Conservation (phyloP, 2,797 vertebrate genomes). For the Argya squamiceps region DNA sequence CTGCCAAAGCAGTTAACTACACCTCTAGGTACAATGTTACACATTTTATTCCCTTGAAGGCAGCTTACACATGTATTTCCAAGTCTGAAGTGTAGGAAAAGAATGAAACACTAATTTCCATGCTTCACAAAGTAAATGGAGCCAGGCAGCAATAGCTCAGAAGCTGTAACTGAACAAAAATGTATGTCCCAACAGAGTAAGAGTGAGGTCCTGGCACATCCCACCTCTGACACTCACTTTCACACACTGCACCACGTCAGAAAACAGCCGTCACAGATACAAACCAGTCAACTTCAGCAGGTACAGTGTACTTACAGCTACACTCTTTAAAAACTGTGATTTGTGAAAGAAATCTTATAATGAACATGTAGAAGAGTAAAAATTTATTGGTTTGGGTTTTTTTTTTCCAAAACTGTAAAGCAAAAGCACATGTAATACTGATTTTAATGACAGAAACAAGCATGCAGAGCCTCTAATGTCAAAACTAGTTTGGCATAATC, state of each 20-base stretch:
- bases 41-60: not conserved
- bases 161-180: not conserved
- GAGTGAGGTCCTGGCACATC: accelerated
- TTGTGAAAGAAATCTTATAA: not conserved
- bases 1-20: not conserved
- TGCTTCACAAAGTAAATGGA: not conserved
- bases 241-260: accelerated
- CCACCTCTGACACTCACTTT: accelerated
- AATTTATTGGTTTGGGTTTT: not conserved
- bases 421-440: not conserved
- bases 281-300: not conserved
- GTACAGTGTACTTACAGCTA: not conserved
- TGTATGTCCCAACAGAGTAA: accelerated
- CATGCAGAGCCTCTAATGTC: not conserved
- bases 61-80: not conserved
- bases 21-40: not conserved
- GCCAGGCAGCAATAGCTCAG: not conserved
- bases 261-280: not conserved
- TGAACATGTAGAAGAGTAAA: not conserved
- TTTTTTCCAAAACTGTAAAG: not conserved
- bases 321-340: not conserved
- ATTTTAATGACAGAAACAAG: not conserved
- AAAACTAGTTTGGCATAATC: not conserved
- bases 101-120: not conserved
- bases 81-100: not conserved